Evolutionary conservation across 2,113 vertebrate species (phyloP), one percentile per base, ranked within the genome.

Genomic region (Scolopax mira): DNA sequence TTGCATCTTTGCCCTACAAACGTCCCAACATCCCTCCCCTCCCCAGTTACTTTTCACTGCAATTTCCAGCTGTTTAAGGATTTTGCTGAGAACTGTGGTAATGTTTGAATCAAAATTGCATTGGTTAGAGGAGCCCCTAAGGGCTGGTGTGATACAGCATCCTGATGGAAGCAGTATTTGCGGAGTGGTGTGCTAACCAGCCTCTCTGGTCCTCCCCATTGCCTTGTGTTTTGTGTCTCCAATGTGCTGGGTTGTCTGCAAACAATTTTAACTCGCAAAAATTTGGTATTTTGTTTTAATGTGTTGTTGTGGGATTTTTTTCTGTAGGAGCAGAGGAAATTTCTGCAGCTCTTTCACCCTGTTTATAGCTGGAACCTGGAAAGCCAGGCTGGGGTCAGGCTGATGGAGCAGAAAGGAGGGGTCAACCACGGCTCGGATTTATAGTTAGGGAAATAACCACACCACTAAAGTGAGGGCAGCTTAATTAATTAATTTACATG

Each of bases 401-500:
- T 87, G n/a, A 57, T 49, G 54, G 41, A 79, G 44, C 17, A 52
- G 42, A 79, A 67, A 44, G 79, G 66, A 79, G 51, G n/a, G 49
- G 28, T 94, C 83, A 82, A 14, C 42, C 5, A 5, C 41, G 60
- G 28, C 21, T 0, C 7, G 2, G 51, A 84, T 94, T 81, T 86
- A 65, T 60, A 81, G 11, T 62, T 65, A 73, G 49, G 23, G 22
- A 70, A 96, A 66, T 80, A 86, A 88, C 82, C 31, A 13, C 52
- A 65, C 65, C 7, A 4, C 37, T 83, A 79, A 11, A 37, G n/a
- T 57, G 54, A 73, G 37, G 30, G 31, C 1, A 0, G 30, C 42
- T 72, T 85, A 79, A 90, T 91, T 93, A 91, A 88, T 91, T 83
- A 78, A 85, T 91, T 82, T 82, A 19, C 58, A 49, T 44, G 35